Evolutionary conservation across 2,113 vertebrate genomes (phyloP), one percentile per base, ranked within the genome.

Genomic region (Leuciscus idus): DNA sequence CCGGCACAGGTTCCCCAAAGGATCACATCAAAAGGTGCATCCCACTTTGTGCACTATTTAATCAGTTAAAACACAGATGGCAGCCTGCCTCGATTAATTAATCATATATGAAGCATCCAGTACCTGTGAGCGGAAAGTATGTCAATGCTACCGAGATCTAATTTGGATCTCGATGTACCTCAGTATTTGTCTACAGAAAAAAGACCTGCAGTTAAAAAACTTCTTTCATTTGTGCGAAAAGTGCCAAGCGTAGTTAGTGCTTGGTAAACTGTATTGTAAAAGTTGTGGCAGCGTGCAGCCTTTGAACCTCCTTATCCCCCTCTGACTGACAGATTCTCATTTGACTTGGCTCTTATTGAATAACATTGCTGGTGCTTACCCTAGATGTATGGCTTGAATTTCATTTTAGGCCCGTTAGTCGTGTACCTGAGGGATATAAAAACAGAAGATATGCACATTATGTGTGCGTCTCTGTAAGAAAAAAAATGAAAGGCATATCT

Each of bases 31-130:
- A 94, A 95, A 94, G 93, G 92, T 92, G 92, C 92, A 92, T 92
- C 92, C 92, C 91, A 93, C 94, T 94, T 94, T 94, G 93, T 91
- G 93, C 91, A 92, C 94, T 94, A 92, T 94, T 95, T 95, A 95
- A 94, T 94, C 92, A 93, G 93, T 95, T 95, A 94, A 95, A 95
- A 95, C 92, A 93, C 95, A 95, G 95, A 95, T 95, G 95, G 94
- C 93, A 94, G 91, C 89, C 93, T 93, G 93, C 93, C 88, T 93
- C 92, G 87, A 94, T 95, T 96, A 94, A 95, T 95, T 93, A 94
- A 94, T 95, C 93, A 93, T 95, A 93, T 94, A 94, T 93, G 92
- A 93, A 92, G 92, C 93, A 89, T 91, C 91, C 91, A 91, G 92
- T 93, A 94, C 91, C 92, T 94, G 93, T 90, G 88, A 87, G 90